Evolutionary conservation across 2,113 vertebrate species (phyloP), one percentile per base, ranked within the genome.

Genomic region (Heloderma charlesbogerti): DNA sequence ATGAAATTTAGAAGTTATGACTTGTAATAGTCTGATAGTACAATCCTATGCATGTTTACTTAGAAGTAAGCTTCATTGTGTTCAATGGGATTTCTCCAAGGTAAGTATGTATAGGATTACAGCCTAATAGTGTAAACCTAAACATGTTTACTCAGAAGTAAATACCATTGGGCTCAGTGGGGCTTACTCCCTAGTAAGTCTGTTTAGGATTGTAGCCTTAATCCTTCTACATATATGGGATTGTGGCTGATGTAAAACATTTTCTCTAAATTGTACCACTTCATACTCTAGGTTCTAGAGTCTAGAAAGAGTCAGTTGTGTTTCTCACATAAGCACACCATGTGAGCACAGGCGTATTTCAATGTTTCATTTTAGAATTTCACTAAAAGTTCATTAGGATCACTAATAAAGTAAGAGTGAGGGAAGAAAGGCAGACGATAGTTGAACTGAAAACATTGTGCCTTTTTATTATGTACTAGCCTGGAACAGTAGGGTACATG

Each of bases 1-100:
- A 88, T 93, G 84, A 96, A 43, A 89, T 93, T 96, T 93, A 51
- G 89, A 78, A 93, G 93, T 92, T 87, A 81, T 45, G 82, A 22
- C 43, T 81, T 37, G 51, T 54, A 43, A 43, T 60, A 72, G 3
- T 1, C 7, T 27, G 37, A 40, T 2, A 54, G 20, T 2, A 22
- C 29, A 86, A 71, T 71, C 15, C 78, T 80, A 20, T 29, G 15
- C 48, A 31, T 79, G 77, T 15, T 51, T 51, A 79, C n/a, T 60
- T 34, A 63, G 57, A 37, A 63, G 57, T 60, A 63, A 83, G 37
- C 15, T 37, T 54, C 18, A 20, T 78, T 22, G 16, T 45, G n/a
- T 40, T 40, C 37, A 77, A 4, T 22, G 37, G 48, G 34, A 4
- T 51, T 81, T 54, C 31, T 81, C 2, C 79, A 31, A 3, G 5